Evolutionary conservation across 2,888 invertebrate genomes (phyloP), one percentile per base, ranked within the genome.

Genomic region (Lymantria dispar): DNA sequence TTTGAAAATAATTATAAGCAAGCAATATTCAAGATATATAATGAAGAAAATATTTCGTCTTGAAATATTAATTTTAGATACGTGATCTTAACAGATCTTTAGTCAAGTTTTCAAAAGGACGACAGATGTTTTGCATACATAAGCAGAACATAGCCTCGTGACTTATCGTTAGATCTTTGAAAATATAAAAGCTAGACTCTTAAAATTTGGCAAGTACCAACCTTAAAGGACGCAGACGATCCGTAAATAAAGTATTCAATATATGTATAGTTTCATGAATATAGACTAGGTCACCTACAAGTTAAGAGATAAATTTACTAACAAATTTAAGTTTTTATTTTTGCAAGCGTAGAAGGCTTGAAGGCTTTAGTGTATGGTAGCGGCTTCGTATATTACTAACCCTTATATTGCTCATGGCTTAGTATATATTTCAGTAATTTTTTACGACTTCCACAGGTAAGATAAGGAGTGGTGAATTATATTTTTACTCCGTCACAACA

Each of bases 271-370:
- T 33, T 33, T 33, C 33, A 33, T 33, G 33, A 29, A 12, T 40
- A 8, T 13, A 48, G 43, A 11, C 13, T 45, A 31, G 13, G 36
- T 57, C 50, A 42, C 47, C 33, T 50, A 31, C 48, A 10, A 9
- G 12, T 33, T n/a, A n/a, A 22, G 5, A 22, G 22, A 22, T 5
- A 7, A 33, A 33, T 33, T 10, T 10, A 33, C 8, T 10, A 33
- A 10, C 33, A 33, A 33, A 33, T 33, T 33, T 33, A 7, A 33
- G 10, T 5, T 10, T 33, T 8, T 33, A 5, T 33, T 33, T 33
- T 33, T 10, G 33, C 3, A 22, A 5, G 22, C 5, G 22, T 22
- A 22, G 22, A n/a, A n/a, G n/a, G n/a, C n/a, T n/a, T n/a, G 22
- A 2, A 22, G 22, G 5, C 2, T 22, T 22, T 22, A 3, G 5